Base-by-base conservation (phyloP, 2,888 invertebrate species). In the Andrena praecox region DNA sequence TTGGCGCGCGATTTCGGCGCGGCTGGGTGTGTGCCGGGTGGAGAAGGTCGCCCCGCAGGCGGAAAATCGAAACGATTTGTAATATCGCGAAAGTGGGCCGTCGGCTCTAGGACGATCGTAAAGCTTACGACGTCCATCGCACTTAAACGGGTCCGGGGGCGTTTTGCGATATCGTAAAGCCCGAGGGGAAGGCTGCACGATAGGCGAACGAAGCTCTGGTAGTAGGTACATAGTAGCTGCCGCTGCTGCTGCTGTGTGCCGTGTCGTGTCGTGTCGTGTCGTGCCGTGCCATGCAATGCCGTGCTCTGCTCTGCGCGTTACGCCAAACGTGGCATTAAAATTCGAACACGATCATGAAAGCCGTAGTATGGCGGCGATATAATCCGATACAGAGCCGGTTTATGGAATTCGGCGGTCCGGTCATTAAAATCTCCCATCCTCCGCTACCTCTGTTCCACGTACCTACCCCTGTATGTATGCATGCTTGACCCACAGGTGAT, bases 31-130 rank as follows among this genome's bases (percentile, higher is more conserved):
- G 2, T 33, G 33, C 1, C 5, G 31, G 52, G 12, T 16, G 7
- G 48, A 50, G 35, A n/a, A 6, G 12, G 42, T 50, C 12, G 59
- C 48, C 27, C 27, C 8, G 70, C 29, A 60, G 48, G 48, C 16
- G 74, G 84, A 82, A 84, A 85, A 88, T 85, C 82, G 83, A 78
- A 86, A 80, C 84, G 86, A 86, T 88, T 88, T 81, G 88, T 86
- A 89, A 89, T 88, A 87, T 84, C 74, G 81, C 85, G 77, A 85
- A 70, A 84, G 77, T 79, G 85, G 67, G 83, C 87, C 79, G 94
- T 94, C 94, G 94, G 93, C 92, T 93, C 66, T 82, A 94, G 94
- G 95, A 95, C 83, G 95, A 95, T 95, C 90, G 87, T 90, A 89
- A 90, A 89, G 84, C 81, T 88, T 87, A 82, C 87, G 87, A 85